Conservation (phyloP, 2,888 invertebrate species). For the Synergus itoensis region DNA sequence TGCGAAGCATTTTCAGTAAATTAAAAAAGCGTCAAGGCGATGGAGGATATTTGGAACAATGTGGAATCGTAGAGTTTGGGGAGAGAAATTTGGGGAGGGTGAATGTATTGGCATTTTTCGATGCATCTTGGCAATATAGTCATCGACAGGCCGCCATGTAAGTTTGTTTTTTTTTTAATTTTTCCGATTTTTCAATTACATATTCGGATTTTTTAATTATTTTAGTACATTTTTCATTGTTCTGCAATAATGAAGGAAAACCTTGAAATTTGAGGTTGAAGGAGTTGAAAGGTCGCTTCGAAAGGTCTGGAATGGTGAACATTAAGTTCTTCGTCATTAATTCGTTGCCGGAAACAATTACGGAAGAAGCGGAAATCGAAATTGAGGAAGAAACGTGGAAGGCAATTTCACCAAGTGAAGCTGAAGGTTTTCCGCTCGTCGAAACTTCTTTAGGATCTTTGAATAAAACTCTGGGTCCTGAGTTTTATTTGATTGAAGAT, state of each 20-base stretch:
- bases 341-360: slow-evolving; percentile 45
- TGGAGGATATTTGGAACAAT: slow-evolving; percentile 64
- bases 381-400: slow-evolving; percentile 64
- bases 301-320: slow-evolving; percentile 63
- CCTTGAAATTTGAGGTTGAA: slow-evolving; percentile 61
- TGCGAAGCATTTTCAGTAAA: slow-evolving; percentile 15
- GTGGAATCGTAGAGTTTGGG: slow-evolving; percentile 61
- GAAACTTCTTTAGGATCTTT: slow-evolving; percentile 55
- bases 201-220: neutral
- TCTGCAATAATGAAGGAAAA: slow-evolving; percentile 8
- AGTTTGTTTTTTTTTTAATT: slow-evolving; percentile 51
- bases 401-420: slow-evolving; percentile 59
- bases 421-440: slow-evolving; percentile 51
- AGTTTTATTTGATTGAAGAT: slow-evolving; percentile 65
- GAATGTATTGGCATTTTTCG: slow-evolving; percentile 70
- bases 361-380: slow-evolving; percentile 41
- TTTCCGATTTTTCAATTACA: neutral
- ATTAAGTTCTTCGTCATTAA: slow-evolving; percentile 66
- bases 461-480: slow-evolving; percentile 50
- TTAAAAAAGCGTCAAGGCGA: slow-evolving; percentile 49
- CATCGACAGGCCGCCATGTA: slow-evolving; percentile 71
- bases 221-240: neutral
- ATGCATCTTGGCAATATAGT: slow-evolving; percentile 69
- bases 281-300: slow-evolving; percentile 64
- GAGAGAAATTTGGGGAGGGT: slow-evolving; percentile 63